Base-by-base conservation (phyloP, 1,140 invertebrate species). In the Diprion similis region DNA sequence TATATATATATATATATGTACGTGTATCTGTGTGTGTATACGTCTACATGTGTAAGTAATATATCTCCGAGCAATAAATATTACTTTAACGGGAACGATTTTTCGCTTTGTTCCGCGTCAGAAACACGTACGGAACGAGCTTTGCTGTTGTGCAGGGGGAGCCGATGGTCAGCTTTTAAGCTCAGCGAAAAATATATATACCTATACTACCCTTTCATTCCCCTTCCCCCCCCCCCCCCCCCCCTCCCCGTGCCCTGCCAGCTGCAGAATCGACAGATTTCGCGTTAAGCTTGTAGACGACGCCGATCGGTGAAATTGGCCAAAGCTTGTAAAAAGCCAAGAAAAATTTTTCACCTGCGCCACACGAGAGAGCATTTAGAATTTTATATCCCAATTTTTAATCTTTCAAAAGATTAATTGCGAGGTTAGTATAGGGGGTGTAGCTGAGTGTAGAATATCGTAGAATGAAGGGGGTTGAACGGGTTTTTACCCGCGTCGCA, bases 221-320 rank as follows among this genome's bases (percentile, higher is more conserved):
- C 68, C 13, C 45, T 13, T 18, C 37, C 68, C 51, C 67, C 66
- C 65, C 11, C 69, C 65, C 19, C 8, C 17, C 24, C 0, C 24
- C 24, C 24, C 24, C 7, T 6, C 24, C 24, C 7, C 24, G 7
- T 37, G 1, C 24, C 24, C 24, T 37, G 24, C 24, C 24, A 37
- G 2, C 24, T 37, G 24, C 24, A 37, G 24, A 37, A 37, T 37
- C 24, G 24, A 51, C 66, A 67, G 18, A 64, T 17, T 15, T 45
- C 48, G 19, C 13, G 18, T 68, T 59, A n/a, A 66, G 68, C 59
- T 65, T 48, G 70, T 71, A 37, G 24, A 9, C 10, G 24, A 9
- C 10, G 46, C 45, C 69, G 51, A 77, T 75, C 71, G 72, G 73
- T 74, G 69, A 71, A 37, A 6, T 37, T n/a, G n/a, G n/a, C n/a